Conservation (phyloP, 2,797 vertebrate genomes). For the Gymnoscopelus microlampas region DNA sequence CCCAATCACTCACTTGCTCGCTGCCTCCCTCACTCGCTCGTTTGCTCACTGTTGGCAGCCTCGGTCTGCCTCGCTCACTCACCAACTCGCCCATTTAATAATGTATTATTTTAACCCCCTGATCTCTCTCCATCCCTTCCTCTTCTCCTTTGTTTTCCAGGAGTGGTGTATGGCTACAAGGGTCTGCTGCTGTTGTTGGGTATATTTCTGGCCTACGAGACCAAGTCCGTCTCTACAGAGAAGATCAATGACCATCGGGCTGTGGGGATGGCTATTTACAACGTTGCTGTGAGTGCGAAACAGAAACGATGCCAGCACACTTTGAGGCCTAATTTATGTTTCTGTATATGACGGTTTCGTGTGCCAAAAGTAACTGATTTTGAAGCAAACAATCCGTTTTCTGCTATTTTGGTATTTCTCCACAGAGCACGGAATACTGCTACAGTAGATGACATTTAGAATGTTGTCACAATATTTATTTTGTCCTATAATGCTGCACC, state of each 20-base stretch:
- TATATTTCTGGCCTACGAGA: slow-evolving; percentile 95
- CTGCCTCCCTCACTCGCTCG: background rate
- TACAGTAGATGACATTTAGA: no score
- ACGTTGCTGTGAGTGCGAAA: slow-evolving; percentile 88
- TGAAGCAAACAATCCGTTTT: background rate
- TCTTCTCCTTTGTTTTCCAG: slow-evolving; percentile 50
- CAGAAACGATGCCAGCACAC: slow-evolving; percentile 30
- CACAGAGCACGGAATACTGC: slow-evolving; percentile 5
- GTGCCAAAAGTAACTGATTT: no score
- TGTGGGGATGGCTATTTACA: slow-evolving; percentile 98
- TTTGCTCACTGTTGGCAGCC: background rate
- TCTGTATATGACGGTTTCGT: slow-evolving; percentile 3
- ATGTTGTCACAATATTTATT: no score
- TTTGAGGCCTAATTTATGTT: slow-evolving; percentile 16
- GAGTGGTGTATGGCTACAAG: slow-evolving; percentile 95
- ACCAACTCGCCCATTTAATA: background rate
- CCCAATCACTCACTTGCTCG: background rate
- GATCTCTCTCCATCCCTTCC: slow-evolving; percentile 2
- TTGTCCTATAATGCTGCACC: no score
- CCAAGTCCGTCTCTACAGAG: slow-evolving; percentile 95
- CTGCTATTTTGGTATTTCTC: slow-evolving; percentile 16
- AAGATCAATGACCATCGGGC: slow-evolving; percentile 97
- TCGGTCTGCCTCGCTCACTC: background rate
- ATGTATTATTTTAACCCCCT: background rate
- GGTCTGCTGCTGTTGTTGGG: slow-evolving; percentile 91